Percentiles rank a stretch among this genome's conserved stretches.
Evolutionary conservation across 35 echinoderm and acorn worm species (phyloP).

Genomic region (Antedon bifida): DNA sequence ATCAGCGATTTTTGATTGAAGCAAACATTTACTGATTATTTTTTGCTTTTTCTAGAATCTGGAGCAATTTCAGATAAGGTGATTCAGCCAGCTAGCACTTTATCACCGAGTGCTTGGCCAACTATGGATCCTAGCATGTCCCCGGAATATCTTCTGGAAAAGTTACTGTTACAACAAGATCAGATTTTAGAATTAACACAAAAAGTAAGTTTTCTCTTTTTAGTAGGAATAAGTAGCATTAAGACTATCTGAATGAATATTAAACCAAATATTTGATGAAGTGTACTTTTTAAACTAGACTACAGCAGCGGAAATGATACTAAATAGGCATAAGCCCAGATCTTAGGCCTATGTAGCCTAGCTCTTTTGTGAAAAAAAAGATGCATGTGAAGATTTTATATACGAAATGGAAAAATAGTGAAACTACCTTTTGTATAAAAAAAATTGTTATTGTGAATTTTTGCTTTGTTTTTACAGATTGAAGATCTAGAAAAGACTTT

Average conservation of each 20-base stretch:
- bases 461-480: background rate
- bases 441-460: background rate
- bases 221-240: too few relatives aligned
- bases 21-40: background rate
- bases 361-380: too few relatives aligned
- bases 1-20: background rate
- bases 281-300: too few relatives aligned
- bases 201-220: background rate
- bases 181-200: background rate
- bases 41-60: background rate
- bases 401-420: too few relatives aligned
- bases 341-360: too few relatives aligned
- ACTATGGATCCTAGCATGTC: background rate
- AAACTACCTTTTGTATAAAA: background rate
- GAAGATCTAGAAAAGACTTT: background rate
- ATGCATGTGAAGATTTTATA: too few relatives aligned
- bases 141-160: background rate
- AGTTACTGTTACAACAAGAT: background rate
- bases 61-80: background rate
- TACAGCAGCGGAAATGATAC: too few relatives aligned
- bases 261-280: too few relatives aligned
- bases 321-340: too few relatives aligned
- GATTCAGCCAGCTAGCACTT: background rate
- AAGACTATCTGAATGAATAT: too few relatives aligned
- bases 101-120: background rate